These are phyloP conservation scores for Nasonia giraulti DNA, from an alignment of 1,140 invertebrate genomes.

Conservation along the genomic window DNA sequence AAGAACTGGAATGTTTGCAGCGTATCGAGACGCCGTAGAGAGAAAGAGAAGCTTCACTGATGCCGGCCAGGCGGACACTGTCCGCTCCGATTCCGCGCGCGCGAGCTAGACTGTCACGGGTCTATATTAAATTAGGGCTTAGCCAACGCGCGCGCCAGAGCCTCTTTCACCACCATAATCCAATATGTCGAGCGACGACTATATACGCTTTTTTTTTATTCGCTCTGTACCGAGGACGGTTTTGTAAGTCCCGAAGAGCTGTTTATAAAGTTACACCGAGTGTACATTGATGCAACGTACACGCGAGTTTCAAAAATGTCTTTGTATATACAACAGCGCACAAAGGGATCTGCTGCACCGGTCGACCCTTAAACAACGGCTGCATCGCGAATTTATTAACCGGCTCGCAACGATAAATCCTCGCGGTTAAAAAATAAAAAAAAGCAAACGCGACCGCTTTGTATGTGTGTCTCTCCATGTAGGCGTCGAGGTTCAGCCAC, in stretches of 20 bases:
- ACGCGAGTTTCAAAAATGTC: neutral
- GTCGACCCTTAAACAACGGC: neutral
- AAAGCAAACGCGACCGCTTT: neutral
- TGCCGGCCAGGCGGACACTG: constrained; percentile 68
- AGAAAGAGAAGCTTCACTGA: constrained; percentile 57
- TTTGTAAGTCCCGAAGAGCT: neutral
- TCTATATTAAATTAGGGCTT: constrained; percentile 67
- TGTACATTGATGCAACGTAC: neutral
- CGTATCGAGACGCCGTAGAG: neutral
- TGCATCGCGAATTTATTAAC: constrained; percentile 10
- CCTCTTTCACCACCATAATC: constrained; percentile 52
- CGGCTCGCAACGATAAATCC: neutral
- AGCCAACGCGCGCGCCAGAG: constrained; percentile 10
- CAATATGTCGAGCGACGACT: constrained; percentile 52
- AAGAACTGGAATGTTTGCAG: neutral
- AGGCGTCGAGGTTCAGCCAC: constrained; percentile 6
- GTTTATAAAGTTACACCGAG: neutral
- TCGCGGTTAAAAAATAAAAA: neutral
- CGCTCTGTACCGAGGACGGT: too few species aligned
- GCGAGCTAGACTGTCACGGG: constrained; percentile 11
- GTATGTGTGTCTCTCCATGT: neutral
- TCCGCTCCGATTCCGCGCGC: constrained; percentile 61
- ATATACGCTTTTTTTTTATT: neutral
- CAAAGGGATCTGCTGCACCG: neutral
- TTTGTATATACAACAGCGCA: neutral